A percentile compares a stretch with the other conserved stretches of the same genome.
Evolutionary conservation across 23 tunicate species (phyloP).

Genomic region (Corella eumyota): DNA sequence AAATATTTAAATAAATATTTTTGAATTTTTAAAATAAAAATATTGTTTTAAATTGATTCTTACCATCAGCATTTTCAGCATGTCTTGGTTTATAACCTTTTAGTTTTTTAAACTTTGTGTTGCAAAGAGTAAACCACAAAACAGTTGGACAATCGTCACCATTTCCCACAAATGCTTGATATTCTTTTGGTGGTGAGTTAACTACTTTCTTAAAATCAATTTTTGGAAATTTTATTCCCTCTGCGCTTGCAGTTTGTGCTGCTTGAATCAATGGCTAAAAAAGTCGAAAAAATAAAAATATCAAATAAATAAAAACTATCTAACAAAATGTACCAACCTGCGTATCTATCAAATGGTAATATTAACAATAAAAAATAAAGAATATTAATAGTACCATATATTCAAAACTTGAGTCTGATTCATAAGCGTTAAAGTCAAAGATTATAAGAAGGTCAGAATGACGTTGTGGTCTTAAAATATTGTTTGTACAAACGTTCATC

Average conservation of each 20-base stretch:
- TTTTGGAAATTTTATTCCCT: conserved; percentile 42
- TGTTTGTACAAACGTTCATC: conserved; percentile 12
- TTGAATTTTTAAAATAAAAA: too few species aligned
- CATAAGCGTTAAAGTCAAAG: conserved; percentile 22
- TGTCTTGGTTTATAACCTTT: conserved; percentile 30
- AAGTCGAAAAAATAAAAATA: background rate
- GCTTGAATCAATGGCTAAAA: conserved; percentile 25
- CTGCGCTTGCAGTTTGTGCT: conserved; percentile 14
- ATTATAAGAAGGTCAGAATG: conserved; percentile 28
- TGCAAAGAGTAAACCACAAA: conserved; percentile 72
- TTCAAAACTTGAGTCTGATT: conserved; percentile 23
- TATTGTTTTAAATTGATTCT: too few species aligned
- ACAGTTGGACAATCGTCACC: conserved; percentile 53
- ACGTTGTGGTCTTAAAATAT: conserved; percentile 17
- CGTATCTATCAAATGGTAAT: too few species aligned
- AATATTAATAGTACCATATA: too few species aligned
- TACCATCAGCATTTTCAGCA: background rate
- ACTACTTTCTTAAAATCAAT: conserved; percentile 19
- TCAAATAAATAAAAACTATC: background rate
- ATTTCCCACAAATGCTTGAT: conserved; percentile 25
- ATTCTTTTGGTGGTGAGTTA: conserved; percentile 24
- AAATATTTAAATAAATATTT: too few species aligned
- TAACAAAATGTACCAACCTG: too few species aligned
- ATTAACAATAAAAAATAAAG: too few species aligned
- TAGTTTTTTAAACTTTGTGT: conserved; percentile 39